Percentiles rank a stretch among this genome's conserved stretches.
These are phyloP conservation scores for Conistra vaccinii DNA, from an alignment of 2,888 invertebrate genomes.

Conservation along the genomic window DNA sequence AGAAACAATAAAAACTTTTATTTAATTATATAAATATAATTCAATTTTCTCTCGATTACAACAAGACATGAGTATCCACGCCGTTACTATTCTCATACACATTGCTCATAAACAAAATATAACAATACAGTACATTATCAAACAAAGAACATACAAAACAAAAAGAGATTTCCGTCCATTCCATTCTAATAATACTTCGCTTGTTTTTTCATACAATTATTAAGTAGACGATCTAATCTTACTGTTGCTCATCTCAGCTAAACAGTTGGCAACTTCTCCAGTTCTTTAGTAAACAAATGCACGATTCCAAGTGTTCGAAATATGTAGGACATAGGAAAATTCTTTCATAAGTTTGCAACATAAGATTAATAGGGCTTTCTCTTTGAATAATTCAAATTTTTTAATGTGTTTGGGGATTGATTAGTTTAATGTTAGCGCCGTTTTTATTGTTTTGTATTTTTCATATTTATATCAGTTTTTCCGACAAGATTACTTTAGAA, in stretches of 20 bases:
- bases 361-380: constrained; percentile 59
- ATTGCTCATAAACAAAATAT: constrained; percentile 4
- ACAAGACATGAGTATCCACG: neutral
- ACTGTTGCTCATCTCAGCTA: constrained; percentile 25
- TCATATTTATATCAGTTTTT: neutral
- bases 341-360: constrained; percentile 65
- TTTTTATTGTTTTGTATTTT: constrained; percentile 14
- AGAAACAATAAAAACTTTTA: too few relatives aligned
- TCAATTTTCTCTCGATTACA: too few relatives aligned
- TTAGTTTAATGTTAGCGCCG: constrained; percentile 25
- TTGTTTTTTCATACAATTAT: constrained; percentile 48
- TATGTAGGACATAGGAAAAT: constrained; percentile 63
- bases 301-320: constrained; percentile 60
- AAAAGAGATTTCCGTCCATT: constrained; percentile 25
- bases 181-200: constrained; percentile 33
- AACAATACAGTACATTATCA: constrained; percentile 4
- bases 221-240: constrained; percentile 55
- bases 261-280: constrained; percentile 54
- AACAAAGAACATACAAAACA: constrained; percentile 31
- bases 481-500: neutral
- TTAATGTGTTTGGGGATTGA: constrained; percentile 28
- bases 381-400: constrained; percentile 45
- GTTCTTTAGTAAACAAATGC: constrained; percentile 64
- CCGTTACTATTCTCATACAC: neutral
- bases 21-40: too few relatives aligned